Conservation (phyloP, 2,888 invertebrate genomes). For the Lochmaea capreae region DNA sequence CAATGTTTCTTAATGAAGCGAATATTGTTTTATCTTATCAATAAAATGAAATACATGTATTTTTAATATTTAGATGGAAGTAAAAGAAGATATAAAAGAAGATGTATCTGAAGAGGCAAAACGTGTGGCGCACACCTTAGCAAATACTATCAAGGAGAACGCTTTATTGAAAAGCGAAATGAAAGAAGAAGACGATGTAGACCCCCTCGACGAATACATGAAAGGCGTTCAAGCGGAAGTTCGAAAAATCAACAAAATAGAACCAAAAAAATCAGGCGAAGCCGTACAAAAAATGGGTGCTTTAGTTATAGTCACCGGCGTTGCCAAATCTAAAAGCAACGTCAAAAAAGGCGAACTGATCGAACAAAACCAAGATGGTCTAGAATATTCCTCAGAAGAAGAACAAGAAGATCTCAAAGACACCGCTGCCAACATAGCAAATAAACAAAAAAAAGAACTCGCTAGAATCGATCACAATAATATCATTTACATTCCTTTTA, state of each 20-base stretch:
- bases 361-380: conserved; percentile 97
- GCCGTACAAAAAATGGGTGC: conserved; percentile 69
- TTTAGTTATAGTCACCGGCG: conserved; percentile 73
- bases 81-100: conserved; percentile 43
- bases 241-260: conserved; percentile 81
- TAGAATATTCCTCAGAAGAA: conserved; percentile 98
- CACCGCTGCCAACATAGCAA: conserved; percentile 87
- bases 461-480: conserved; percentile 92
- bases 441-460: conserved; percentile 91
- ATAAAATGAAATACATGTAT: conserved; percentile 6
- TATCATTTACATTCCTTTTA: conserved; percentile 82
- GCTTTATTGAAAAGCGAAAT: conserved; percentile 39
- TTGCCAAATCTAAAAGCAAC: conserved; percentile 82
- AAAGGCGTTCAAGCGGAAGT: conserved; percentile 85
- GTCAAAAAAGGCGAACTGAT: conserved; percentile 97
- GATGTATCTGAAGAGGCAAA: conserved; percentile 72
- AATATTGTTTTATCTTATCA: too few species aligned
- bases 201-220: conserved; percentile 99
- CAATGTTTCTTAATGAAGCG: too few species aligned
- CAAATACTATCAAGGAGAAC: conserved; percentile 10
- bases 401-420: conserved; percentile 95
- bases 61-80: conserved; percentile 29
- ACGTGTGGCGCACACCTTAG: conserved; percentile 53
- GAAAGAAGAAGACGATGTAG: conserved; percentile 79
- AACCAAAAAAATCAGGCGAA: conserved; percentile 66